A percentile compares a stretch with the other conserved stretches of the same genome.
Conservation (phyloP, 2,888 invertebrate species). For the Dryococelus australis region DNA sequence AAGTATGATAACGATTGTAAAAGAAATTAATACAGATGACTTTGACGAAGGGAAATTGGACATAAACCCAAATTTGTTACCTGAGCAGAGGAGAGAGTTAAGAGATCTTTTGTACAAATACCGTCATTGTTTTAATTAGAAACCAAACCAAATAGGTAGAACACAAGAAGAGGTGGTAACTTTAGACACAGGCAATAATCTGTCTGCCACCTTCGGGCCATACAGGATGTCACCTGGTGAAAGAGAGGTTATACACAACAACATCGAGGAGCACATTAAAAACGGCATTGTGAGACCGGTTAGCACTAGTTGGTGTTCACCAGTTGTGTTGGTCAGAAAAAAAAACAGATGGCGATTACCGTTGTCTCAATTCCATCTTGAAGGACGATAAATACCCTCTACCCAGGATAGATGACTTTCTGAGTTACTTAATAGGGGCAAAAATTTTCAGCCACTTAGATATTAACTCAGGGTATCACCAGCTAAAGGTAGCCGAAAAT, state of each 20-base stretch:
- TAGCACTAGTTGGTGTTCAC: neutral
- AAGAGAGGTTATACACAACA: neutral
- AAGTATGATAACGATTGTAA: neutral
- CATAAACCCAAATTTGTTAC: neutral
- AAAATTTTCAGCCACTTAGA: too few relatives aligned
- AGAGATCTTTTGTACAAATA: too few relatives aligned
- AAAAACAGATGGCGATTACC: neutral
- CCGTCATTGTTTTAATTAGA: too few relatives aligned
- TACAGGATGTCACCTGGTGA: neutral
- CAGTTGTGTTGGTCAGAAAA: neutral
- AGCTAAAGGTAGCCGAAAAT: too few relatives aligned
- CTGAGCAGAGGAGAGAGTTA: neutral
- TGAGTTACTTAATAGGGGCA: too few relatives aligned
- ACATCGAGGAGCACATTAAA: neutral
- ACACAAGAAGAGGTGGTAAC: too few relatives aligned
- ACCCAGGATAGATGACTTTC: too few relatives aligned
- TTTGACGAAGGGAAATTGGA: neutral
- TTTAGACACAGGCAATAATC: neutral
- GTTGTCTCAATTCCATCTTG: neutral
- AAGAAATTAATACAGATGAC: neutral
- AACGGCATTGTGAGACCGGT: neutral
- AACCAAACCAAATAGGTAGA: too few relatives aligned
- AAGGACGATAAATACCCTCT: too few relatives aligned
- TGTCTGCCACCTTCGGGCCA: neutral
- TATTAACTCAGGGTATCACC: too few relatives aligned